A percentile compares a stretch with the other conserved stretches of the same genome.
These are phyloP conservation scores for Dendrocincla fuliginosa DNA, from an alignment of 2,797 vertebrate genomes.

Conservation along the genomic window DNA sequence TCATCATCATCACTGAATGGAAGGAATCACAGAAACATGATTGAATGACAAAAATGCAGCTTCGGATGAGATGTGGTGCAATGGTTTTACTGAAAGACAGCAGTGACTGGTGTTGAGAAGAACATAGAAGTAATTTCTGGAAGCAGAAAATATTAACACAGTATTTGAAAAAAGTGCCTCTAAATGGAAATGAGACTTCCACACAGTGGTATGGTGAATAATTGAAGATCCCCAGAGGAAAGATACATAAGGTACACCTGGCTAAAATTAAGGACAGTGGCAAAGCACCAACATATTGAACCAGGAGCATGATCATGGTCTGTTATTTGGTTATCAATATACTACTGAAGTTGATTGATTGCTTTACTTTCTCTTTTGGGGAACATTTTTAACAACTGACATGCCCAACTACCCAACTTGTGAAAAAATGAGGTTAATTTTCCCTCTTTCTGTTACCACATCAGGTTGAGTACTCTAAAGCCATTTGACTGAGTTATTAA, in stretches of 20 bases:
- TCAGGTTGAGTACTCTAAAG: neutral
- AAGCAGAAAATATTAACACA: neutral
- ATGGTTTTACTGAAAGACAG: neutral
- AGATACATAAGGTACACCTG: neutral
- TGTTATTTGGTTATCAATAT: neutral
- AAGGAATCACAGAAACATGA: neutral
- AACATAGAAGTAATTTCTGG: neutral
- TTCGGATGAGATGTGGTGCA: neutral
- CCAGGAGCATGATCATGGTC: neutral
- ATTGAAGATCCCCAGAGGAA: neutral
- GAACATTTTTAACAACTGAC: neutral
- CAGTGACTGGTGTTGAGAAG: neutral
- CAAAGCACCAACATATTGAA: neutral
- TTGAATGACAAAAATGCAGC: neutral
- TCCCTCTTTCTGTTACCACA: neutral
- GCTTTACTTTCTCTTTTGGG: neutral
- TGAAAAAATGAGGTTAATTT: neutral
- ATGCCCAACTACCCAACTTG: neutral
- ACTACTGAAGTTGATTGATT: neutral
- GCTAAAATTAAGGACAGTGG: neutral
- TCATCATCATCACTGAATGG: neutral
- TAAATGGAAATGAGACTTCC: neutral
- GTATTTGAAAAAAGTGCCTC: neutral
- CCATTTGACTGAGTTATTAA: neutral
- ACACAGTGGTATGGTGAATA: neutral